Evolutionary conservation across 2,888 invertebrate genomes (phyloP).

Genomic region (Brachyptera putata): DNA sequence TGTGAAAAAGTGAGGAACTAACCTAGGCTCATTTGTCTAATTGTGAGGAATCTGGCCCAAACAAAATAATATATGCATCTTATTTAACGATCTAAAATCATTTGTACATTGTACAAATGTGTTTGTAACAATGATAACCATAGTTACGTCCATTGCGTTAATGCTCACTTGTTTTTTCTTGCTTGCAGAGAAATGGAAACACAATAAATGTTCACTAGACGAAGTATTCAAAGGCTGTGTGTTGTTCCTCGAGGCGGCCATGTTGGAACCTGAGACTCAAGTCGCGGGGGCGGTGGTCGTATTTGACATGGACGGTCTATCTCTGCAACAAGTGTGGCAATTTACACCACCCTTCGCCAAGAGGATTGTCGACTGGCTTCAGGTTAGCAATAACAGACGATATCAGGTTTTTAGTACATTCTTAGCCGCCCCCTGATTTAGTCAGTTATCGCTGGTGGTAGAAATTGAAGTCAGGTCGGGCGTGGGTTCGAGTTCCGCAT

Average conservation of each 20-base stretch:
- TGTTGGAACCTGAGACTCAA: constrained; percentile 67
- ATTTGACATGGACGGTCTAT: constrained; percentile 81
- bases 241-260: constrained; percentile 74
- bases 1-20: too few relatives aligned
- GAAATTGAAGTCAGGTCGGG: too few relatives aligned
- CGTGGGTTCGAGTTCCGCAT: too few relatives aligned
- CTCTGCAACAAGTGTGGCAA: constrained; percentile 77
- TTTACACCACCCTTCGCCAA: constrained; percentile 82
- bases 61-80: too few relatives aligned
- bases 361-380: constrained; percentile 78
- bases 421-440: too few relatives aligned
- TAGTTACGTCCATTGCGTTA: neutral
- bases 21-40: too few relatives aligned
- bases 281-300: constrained; percentile 74
- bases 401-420: neutral
- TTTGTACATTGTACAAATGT: too few relatives aligned
- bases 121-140: too few relatives aligned
- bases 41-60: too few relatives aligned
- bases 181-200: constrained; percentile 72
- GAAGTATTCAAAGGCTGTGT: constrained; percentile 82
- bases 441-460: too few relatives aligned
- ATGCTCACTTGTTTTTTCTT: neutral
- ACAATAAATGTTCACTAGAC: constrained; percentile 69
- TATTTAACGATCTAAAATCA: neutral
- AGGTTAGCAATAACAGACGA: constrained; percentile 48